These are phyloP conservation scores for Murina feae DNA, from an alignment of 2,113 vertebrate species.

Conservation along the genomic window DNA sequence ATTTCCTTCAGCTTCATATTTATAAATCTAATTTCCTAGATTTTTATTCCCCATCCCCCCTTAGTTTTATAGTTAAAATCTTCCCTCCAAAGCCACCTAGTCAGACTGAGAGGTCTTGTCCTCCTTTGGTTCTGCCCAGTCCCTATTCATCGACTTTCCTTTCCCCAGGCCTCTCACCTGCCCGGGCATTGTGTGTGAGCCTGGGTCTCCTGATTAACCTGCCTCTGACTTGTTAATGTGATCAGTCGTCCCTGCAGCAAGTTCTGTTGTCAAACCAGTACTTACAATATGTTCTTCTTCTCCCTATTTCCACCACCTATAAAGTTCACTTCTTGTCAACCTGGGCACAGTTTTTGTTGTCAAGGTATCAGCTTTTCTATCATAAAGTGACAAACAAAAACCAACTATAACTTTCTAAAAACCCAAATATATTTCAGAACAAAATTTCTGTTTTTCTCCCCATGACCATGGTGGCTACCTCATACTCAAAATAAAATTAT, in stretches of 20 bases:
- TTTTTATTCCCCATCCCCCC: neutral
- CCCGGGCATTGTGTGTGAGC: neutral
- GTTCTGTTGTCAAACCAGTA: neutral
- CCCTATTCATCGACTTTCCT: neutral
- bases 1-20: neutral
- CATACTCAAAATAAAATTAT: neutral
- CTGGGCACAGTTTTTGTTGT: neutral
- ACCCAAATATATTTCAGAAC: neutral
- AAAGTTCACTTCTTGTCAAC: neutral
- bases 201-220: neutral
- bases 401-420: neutral
- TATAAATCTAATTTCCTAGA: neutral
- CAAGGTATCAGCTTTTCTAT: neutral
- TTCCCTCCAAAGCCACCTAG: neutral
- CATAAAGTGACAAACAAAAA: neutral
- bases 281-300: neutral
- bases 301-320: neutral
- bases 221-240: neutral
- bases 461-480: neutral
- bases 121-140: neutral
- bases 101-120: neutral
- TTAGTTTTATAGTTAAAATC: neutral
- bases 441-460: neutral
- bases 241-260: neutral
- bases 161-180: neutral